Conservation (phyloP, 2,888 invertebrate genomes). For the Plebejus melissa region DNA sequence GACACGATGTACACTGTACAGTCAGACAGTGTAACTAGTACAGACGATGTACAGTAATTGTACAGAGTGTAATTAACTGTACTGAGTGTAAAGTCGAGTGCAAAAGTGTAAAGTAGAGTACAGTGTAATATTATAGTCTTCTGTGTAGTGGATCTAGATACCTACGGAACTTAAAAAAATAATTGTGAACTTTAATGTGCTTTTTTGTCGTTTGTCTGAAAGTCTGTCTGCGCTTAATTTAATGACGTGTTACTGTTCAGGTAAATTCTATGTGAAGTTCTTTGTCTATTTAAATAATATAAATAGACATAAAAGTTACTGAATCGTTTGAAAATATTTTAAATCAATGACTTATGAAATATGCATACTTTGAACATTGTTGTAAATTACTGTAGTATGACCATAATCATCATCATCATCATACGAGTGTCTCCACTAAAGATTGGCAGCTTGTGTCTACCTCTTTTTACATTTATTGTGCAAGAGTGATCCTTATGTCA, state of each 20-base stretch:
- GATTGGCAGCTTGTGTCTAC: too few species aligned
- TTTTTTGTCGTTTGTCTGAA: conserved; percentile 3
- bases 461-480: too few species aligned
- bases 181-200: background rate
- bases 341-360: background rate
- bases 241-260: background rate
- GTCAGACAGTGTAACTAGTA: background rate
- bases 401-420: too few species aligned
- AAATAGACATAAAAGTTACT: background rate
- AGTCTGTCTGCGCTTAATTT: background rate
- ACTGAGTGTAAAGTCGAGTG: background rate
- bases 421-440: too few species aligned
- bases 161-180: background rate
- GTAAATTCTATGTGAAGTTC: background rate
- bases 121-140: background rate
- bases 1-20: background rate
- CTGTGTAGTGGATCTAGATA: background rate
- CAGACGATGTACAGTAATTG: background rate
- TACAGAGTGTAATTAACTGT: background rate
- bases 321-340: background rate
- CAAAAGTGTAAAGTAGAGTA: background rate
- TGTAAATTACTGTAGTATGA: background rate
- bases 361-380: background rate
- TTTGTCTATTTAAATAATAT: background rate
- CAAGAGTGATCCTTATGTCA: too few species aligned